Conservation (phyloP, 2,888 invertebrate species). For the Physocephala rufipes region DNA sequence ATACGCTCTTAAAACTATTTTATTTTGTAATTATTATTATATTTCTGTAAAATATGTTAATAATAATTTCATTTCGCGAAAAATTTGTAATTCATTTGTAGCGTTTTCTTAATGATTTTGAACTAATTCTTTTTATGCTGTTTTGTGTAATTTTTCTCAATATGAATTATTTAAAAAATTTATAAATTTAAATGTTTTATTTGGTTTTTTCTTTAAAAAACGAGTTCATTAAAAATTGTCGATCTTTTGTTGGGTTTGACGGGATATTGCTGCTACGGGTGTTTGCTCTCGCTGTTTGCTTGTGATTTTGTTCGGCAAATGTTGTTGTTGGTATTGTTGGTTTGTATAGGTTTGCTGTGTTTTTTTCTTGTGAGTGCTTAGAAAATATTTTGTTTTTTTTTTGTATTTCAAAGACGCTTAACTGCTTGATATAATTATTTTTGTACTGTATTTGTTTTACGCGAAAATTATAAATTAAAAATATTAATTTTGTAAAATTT, state of each 20-base stretch:
- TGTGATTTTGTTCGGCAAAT: neutral
- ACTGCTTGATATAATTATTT: constrained; percentile 15
- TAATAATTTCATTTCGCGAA: constrained; percentile 20
- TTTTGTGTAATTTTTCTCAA: neutral
- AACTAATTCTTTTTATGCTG: too few species aligned
- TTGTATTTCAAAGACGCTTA: constrained; percentile 11
- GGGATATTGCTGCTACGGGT: too few species aligned
- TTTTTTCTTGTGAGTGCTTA: constrained; percentile 13
- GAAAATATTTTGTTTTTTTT: constrained; percentile 32
- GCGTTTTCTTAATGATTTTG: constrained; percentile 16
- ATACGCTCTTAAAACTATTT: constrained; percentile 21
- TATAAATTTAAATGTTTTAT: constrained; percentile 9
- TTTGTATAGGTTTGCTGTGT: neutral
- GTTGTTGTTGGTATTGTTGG: neutral
- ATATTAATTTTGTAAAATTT: constrained; percentile 43
- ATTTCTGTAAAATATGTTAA: constrained; percentile 34
- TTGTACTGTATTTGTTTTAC: constrained; percentile 32
- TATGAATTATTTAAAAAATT: constrained; percentile 32
- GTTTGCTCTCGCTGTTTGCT: too few species aligned
- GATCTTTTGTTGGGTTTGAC: too few species aligned
- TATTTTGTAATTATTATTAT: constrained; percentile 18
- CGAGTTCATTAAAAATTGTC: constrained; percentile 6
- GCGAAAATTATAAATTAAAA: constrained; percentile 39
- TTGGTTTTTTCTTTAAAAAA: constrained; percentile 11
- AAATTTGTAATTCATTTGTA: constrained; percentile 38